phyloP scores from a whole-genome alignment of 2,113 vertebrate genomes.

The Mustela lutreola region DNA sequence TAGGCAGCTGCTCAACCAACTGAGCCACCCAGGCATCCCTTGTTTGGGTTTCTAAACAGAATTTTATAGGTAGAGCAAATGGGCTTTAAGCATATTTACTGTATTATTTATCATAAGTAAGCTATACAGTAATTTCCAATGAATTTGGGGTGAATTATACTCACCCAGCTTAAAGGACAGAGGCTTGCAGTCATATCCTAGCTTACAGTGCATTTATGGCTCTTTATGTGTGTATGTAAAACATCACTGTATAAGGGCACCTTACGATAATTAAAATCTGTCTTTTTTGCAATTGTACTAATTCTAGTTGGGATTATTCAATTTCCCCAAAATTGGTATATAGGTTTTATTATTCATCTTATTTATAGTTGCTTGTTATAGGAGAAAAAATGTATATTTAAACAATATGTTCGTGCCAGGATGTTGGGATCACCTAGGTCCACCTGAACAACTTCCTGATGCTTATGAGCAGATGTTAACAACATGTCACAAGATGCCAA shows the following conservation, averaged over 20 bases:
- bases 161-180: neutral
- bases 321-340: neutral
- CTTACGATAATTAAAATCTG: neutral
- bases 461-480: slow-evolving; percentile 33
- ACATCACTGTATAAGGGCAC: neutral
- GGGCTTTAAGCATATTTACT: neutral
- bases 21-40: neutral
- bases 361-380: neutral
- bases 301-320: slow-evolving; percentile 1
- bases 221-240: neutral
- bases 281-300: neutral
- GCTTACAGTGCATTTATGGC: neutral
- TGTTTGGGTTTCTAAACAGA: neutral
- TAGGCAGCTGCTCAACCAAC: neutral
- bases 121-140: neutral
- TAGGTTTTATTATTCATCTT: slow-evolving; percentile 29
- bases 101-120: slow-evolving; percentile 27
- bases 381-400: neutral
- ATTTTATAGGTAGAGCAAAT: slow-evolving; percentile 35
- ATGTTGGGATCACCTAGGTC: neutral
- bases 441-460: neutral
- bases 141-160: neutral
- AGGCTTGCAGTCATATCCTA: neutral
- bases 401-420: slow-evolving; percentile 24
- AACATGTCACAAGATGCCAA: slow-evolving; percentile 13